Evolutionary conservation across 2,888 invertebrate species (phyloP), one percentile per base, ranked within the genome.

Genomic region (Phrixothrix hirtus): DNA sequence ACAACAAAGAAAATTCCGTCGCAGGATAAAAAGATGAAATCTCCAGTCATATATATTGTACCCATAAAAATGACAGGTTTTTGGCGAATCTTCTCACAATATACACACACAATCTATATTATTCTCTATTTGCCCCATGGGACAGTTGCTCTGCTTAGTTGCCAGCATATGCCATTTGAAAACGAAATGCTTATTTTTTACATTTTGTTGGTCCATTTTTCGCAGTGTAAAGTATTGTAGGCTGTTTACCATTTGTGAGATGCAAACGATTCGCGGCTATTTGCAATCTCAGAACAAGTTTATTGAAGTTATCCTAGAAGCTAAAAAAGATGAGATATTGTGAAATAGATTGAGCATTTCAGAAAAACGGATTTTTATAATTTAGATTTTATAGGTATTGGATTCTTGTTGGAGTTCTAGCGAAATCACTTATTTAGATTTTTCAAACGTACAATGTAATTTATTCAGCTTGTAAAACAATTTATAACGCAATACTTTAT

Each of bases 41-140:
- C 66, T 67, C 59, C 59, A 61, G 58, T 59, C 67, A 60, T 64
- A 66, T 68, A 68, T 66, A 66, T 68, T 60, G 64, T 59, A 63
- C 55, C 62, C 65, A 67, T 69, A 69, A 68, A 69, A 67, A 65
- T 69, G 68, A 67, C 67, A 67, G 64, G 63, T 65, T 65, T 65
- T 63, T 64, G 63, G 61, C 62, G 63, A 63, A 64, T 61, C 57
- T 58, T 55, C 57, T 49, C 61, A 63, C 62, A 60, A 63, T 61
- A 58, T 59, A 62, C 60, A 59, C 59, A 60, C 63, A 62, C 65
- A 62, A 66, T 66, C 62, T 62, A 61, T 66, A 68, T 67, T 67
- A 62, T 67, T 64, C 63, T 60, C 58, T 62, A 67, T 65, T 65
- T 64, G 64, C 58, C 67, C 65, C 62, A 46, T 55, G 66, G 63